These are phyloP conservation scores for Tarsius wallacei DNA, from an alignment of 2,797 vertebrate genomes.

Conservation along the genomic window DNA sequence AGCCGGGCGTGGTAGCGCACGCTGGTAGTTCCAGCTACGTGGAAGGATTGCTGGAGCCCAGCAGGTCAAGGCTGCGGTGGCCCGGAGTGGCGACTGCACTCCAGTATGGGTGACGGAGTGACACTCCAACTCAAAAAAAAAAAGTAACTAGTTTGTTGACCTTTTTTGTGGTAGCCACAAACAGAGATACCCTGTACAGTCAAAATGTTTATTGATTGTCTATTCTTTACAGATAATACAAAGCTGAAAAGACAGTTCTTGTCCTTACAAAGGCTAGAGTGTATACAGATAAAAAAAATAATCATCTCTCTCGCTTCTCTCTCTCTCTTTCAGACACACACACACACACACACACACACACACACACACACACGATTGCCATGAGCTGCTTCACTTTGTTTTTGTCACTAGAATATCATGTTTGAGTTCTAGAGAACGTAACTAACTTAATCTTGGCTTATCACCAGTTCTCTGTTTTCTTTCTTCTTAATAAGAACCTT, in stretches of 20 bases:
- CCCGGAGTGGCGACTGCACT: too few species aligned
- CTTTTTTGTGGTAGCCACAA: not conserved
- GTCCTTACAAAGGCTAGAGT: not conserved
- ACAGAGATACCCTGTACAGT: not conserved
- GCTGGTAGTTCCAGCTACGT: too few species aligned
- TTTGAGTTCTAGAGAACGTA: slow-evolving; percentile 11
- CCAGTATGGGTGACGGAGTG: too few species aligned
- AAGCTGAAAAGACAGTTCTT: not conserved
- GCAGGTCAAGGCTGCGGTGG: too few species aligned
- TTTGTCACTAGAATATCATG: not conserved
- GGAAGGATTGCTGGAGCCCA: too few species aligned
- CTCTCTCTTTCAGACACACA: not conserved
- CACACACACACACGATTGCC: not conserved
- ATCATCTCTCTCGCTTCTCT: not conserved
- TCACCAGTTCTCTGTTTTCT: not conserved
- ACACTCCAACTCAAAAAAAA: too few species aligned
- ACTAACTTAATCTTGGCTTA: slow-evolving; percentile 12
- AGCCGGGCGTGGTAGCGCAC: too few species aligned
- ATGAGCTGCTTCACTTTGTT: not conserved
- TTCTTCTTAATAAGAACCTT: slow-evolving; percentile 25
- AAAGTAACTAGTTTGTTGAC: slow-evolving; percentile 23
- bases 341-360: not conserved
- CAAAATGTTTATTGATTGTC: not conserved
- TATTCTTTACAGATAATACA: slow-evolving; percentile 14
- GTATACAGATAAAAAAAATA: not conserved